phyloP scores from a whole-genome alignment of 2,888 invertebrate genomes.

The Parasteatoda lunata region DNA sequence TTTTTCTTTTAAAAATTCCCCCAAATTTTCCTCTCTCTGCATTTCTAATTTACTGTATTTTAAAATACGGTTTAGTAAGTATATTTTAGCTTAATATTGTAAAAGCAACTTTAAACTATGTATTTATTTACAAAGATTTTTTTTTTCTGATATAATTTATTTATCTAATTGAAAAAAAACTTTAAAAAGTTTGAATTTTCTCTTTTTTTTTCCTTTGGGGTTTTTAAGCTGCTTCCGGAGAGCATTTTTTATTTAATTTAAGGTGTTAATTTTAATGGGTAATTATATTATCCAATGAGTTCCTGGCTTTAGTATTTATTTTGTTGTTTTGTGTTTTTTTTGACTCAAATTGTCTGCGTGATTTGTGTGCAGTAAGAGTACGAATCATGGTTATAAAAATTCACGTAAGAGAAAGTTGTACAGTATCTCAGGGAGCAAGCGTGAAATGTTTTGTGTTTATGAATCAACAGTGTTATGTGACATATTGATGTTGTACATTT shows the following conservation, averaged over 20 bases:
- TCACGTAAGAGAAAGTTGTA: conserved; percentile 16
- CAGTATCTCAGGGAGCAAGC: conserved; percentile 60
- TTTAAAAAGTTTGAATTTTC: neutral
- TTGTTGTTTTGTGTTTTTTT: conserved; percentile 41
- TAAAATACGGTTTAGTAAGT: neutral
- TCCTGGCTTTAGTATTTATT: conserved; percentile 58
- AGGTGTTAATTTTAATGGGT: neutral
- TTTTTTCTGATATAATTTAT: neutral
- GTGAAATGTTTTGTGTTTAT: conserved; percentile 23
- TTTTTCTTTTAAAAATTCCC: neutral
- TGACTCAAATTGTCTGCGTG: conserved; percentile 15
- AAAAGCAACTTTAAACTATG: neutral
- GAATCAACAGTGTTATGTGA: conserved; percentile 19
- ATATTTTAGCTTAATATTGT: neutral
- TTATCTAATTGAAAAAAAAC: neutral
- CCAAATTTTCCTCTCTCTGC: neutral
- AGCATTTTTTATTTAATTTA: neutral
- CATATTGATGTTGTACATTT: neutral
- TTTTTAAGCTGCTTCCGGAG: conserved; percentile 12
- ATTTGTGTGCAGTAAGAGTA: conserved; percentile 6
- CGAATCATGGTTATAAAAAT: too few relatives aligned
- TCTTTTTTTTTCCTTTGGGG: conserved; percentile 4
- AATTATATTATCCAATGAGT: conserved; percentile 32
- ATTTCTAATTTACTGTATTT: neutral
- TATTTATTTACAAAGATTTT: neutral